These are phyloP conservation scores for Gonatopus flavifemur DNA, from an alignment of 1,140 invertebrate species.

Conservation along the genomic window DNA sequence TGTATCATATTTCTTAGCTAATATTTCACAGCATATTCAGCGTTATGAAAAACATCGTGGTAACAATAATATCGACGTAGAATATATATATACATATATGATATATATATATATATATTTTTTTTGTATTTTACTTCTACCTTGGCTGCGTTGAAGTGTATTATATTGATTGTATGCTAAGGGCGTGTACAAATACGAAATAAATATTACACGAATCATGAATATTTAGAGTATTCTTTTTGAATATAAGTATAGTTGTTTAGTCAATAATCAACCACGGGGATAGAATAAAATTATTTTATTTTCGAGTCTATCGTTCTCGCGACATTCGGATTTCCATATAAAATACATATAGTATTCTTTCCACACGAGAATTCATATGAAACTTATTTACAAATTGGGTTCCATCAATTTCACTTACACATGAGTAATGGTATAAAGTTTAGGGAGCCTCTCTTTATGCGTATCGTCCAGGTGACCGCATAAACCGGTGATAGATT, in stretches of 20 bases:
- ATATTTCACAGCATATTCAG: constrained; percentile 34
- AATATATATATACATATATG: constrained; percentile 31
- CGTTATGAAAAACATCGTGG: constrained; percentile 38
- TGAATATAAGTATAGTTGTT: neutral
- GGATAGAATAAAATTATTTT: too few species aligned
- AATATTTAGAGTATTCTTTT: too few species aligned
- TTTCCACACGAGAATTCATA: neutral
- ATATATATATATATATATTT: constrained; percentile 41
- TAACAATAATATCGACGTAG: constrained; percentile 38
- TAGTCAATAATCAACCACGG: too few species aligned
- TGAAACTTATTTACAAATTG: too few species aligned
- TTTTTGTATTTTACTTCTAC: constrained; percentile 48
- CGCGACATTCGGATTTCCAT: too few species aligned
- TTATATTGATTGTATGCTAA: constrained; percentile 48
- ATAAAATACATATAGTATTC: neutral
- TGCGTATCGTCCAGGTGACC: constrained; percentile 27
- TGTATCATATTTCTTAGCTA: constrained; percentile 40
- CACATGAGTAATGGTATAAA: constrained; percentile 9
- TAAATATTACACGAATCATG: constrained; percentile 41
- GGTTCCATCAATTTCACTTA: too few species aligned
- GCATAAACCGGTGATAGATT: constrained; percentile 30
- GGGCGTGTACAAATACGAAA: constrained; percentile 50
- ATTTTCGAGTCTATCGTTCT: too few species aligned
- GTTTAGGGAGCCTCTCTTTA: constrained; percentile 7
- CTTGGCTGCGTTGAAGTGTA: constrained; percentile 47